Evolutionary conservation across 2,888 invertebrate genomes (phyloP), one percentile per base, ranked within the genome.

Genomic region (Chloroclystis v-ata): DNA sequence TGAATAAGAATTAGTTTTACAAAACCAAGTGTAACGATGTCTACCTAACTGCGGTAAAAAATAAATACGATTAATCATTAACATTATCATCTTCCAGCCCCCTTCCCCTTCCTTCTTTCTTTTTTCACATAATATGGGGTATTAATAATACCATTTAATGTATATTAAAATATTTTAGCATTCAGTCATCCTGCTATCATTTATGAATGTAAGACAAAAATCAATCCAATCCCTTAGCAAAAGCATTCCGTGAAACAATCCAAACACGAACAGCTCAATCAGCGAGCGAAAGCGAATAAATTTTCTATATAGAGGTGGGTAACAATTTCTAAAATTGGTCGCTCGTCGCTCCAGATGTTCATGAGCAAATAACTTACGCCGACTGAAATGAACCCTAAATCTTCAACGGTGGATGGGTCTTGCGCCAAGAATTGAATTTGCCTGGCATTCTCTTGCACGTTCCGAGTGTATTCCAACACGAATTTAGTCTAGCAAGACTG

Each of bases 351-450:
- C 76, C 83, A 82, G 82, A 82, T 84, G 84, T 82, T 84, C 77
- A 74, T 75, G 75, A 76, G 72, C 74, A 74, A 80, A 82, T 83
- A 84, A 81, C 78, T 83, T 78, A 78, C 72, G 67, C 65, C 65
- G 69, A 70, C 71, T 72, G 75, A 79, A 82, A 80, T 82, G 83
- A 83, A 79, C 81, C 72, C 74, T 84, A 84, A 84, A 85, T 85
- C 83, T 81, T 76, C 68, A 52, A 60, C 65, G 69, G 52, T 62
- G 74, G 76, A 76, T 75, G 77, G 55, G 75, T 75, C 70, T 67
- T 65, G 70, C 67, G 78, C 80, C 76, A 77, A 78, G 81, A 84
- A 83, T 83, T 81, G 77, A 78, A 81, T 83, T 82, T 76, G 75
- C 75, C 69, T 75, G 68, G 70, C 57, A 61, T 59, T 59, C 60